Base-by-base conservation (phyloP, 2,888 invertebrate species). In the Tenthredo mesomela region DNA sequence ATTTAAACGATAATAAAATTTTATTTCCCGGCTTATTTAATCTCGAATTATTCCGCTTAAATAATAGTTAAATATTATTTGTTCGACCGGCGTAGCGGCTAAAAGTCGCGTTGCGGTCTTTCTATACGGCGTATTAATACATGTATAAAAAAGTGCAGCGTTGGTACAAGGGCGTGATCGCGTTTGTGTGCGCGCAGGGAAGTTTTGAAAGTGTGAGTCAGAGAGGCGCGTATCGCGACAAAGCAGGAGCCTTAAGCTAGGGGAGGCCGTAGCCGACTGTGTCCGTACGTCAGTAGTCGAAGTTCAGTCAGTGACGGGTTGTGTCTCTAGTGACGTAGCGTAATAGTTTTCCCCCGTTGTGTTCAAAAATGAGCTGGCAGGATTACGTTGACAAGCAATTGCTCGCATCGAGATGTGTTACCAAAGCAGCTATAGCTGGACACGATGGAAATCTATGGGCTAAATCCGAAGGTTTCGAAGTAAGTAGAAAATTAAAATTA, bases 311-410 rank as follows among this genome's bases (percentile, higher is more conserved):
- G 91, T 90, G 91, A 91, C 91, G 91, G 90, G 89, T 90, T 88
- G 89, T 88, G 90, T 89, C 85, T 88, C 88, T 89, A 67, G 77
- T 77, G 77, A 47, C 84, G 84, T 84, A 84, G 77, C 77, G 43
- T 61, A 67, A 87, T 90, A 89, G 89, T 90, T 89, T 90, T 90
- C 88, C 89, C 75, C 85, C 86, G 70, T 77, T 85, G 75, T 85
- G 78, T 70, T 85, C 78, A 54, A 84, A 84, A 70, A 98, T 98
- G 98, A 98, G 98, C 97, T 98, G 98, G 98, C 98, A 98, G 97
- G 98, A 98, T 97, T 98, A 98, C 96, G 97, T 98, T 95, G 98
- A 98, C 95, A 98, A 98, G 96, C 98, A 98, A 95, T 96, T 98
- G 95, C 96, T 98, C 95, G 98, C 98, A 94, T 98, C 98, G 94